These are phyloP conservation scores for Lethenteron reissneri DNA, from an alignment of 2,113 vertebrate species.

Conservation along the genomic window DNA sequence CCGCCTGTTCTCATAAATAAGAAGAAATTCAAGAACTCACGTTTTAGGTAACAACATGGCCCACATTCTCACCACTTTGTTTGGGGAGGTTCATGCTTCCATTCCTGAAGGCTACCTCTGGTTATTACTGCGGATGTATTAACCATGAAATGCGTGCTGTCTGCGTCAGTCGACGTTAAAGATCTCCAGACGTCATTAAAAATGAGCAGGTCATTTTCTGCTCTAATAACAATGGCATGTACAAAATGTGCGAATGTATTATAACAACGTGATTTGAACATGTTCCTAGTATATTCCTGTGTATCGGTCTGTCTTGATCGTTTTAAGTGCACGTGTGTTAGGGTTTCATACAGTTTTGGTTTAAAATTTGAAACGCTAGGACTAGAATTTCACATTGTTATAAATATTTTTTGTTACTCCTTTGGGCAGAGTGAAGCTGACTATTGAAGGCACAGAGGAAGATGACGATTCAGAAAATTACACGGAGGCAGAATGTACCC, in stretches of 20 bases:
- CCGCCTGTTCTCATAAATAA: constrained; percentile 71
- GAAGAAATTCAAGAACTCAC: constrained; percentile 87
- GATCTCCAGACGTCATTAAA: not conserved
- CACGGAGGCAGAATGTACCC: constrained; percentile 22
- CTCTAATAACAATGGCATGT: not conserved
- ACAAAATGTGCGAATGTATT: not conserved
- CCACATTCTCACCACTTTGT: constrained; percentile 6
- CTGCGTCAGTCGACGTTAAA: not conserved
- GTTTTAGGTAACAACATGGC: constrained; percentile 55
- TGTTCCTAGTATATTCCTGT: not conserved
- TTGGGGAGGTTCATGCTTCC: constrained; percentile 8
- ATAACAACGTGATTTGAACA: not conserved
- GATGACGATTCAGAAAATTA: constrained; percentile 32
- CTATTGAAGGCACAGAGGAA: constrained; percentile 54
- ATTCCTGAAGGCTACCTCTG: not conserved
- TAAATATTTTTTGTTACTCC: not conserved
- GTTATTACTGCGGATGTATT: not conserved
- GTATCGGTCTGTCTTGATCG: not conserved
- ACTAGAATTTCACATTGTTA: not conserved
- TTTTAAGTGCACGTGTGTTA: not conserved
- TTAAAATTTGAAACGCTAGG: not conserved
- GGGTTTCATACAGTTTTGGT: not conserved
- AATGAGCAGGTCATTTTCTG: not conserved
- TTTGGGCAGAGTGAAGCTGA: constrained; percentile 40
- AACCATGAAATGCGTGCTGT: not conserved